These are phyloP conservation scores for Cylindroiulus punctatus DNA, from an alignment of 2,888 invertebrate genomes.

Conservation along the genomic window DNA sequence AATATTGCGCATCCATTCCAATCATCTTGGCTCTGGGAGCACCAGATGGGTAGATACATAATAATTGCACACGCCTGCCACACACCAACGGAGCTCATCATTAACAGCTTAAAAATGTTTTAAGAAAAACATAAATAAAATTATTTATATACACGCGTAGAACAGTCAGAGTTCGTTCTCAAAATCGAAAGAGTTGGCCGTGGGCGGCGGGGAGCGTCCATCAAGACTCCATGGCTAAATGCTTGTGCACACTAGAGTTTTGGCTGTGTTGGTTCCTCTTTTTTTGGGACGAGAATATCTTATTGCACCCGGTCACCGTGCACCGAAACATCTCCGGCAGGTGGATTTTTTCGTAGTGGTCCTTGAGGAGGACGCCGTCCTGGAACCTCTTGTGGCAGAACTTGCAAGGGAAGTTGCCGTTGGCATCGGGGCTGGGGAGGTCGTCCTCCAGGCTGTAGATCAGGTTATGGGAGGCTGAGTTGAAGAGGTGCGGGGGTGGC, in stretches of 20 bases:
- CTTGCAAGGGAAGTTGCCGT: conserved; percentile 76
- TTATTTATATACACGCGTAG: conserved; percentile 39
- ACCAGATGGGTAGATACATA: neutral
- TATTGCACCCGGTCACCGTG: conserved; percentile 79
- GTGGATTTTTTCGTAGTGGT: conserved; percentile 79
- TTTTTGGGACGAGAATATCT: conserved; percentile 81
- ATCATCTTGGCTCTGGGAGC: neutral
- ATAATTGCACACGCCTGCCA: conserved; percentile 38
- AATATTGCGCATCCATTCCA: neutral
- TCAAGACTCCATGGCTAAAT: conserved; percentile 45
- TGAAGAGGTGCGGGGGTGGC: conserved; percentile 61
- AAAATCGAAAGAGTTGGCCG: neutral
- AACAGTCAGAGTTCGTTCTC: neutral
- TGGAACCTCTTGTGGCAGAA: conserved; percentile 76
- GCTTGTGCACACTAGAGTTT: conserved; percentile 71
- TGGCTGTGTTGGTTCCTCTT: conserved; percentile 81
- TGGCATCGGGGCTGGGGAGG: conserved; percentile 74
- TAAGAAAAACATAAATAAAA: conserved; percentile 43
- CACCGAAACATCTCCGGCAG: conserved; percentile 77
- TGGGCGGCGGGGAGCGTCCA: neutral
- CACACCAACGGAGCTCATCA: neutral
- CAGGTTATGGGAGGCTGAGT: conserved; percentile 62
- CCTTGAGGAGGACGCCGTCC: conserved; percentile 74
- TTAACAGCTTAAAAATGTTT: conserved; percentile 31
- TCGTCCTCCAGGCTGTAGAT: conserved; percentile 74